Percentiles rank a stretch among this genome's conserved stretches.
These are phyloP conservation scores for Chaenocephalus aceratus DNA, from an alignment of 2,113 vertebrate genomes.

Conservation along the genomic window DNA sequence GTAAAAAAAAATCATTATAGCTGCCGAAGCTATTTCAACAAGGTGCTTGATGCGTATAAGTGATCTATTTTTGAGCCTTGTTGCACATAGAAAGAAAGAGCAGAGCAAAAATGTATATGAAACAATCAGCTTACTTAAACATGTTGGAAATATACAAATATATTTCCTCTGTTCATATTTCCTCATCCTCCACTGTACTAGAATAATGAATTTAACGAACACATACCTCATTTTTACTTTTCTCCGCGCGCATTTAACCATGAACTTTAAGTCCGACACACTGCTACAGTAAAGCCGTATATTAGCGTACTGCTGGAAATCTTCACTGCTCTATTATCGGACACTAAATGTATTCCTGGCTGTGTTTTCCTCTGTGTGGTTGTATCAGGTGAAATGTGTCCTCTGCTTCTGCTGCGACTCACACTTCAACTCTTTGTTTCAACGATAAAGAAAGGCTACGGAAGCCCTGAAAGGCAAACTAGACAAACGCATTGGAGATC, in stretches of 20 bases:
- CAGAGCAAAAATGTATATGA: conserved; percentile 56
- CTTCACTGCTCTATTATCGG: conserved; percentile 28
- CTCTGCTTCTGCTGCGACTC: conserved; percentile 14
- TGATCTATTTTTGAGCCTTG: conserved; percentile 73
- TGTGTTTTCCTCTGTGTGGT: conserved; percentile 29
- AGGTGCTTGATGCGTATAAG: conserved; percentile 76
- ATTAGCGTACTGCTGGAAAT: conserved; percentile 6
- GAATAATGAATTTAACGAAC: conserved; percentile 38
- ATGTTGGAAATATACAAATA: conserved; percentile 53
- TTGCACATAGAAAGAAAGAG: conserved; percentile 69
- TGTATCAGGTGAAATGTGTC: conserved; percentile 22
- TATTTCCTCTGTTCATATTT: conserved; percentile 34
- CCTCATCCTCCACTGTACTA: conserved; percentile 21
- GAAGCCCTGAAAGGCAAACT: too few relatives aligned
- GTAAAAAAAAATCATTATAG: conserved; percentile 25
- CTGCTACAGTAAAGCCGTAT: conserved; percentile 11
- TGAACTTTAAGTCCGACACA: conserved; percentile 11
- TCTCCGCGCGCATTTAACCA: conserved; percentile 23
- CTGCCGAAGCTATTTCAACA: conserved; percentile 60
- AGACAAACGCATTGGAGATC: too few relatives aligned
- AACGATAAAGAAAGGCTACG: not conserved
- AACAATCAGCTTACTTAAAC: conserved; percentile 57
- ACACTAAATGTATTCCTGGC: conserved; percentile 29
- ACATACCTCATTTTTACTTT: conserved; percentile 59
- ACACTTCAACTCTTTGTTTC: conserved; percentile 26